A percentile compares a stretch with the other conserved stretches of the same genome.
These are phyloP conservation scores for Aplysia californica DNA, from an alignment of 1,140 invertebrate species.

Conservation along the genomic window DNA sequence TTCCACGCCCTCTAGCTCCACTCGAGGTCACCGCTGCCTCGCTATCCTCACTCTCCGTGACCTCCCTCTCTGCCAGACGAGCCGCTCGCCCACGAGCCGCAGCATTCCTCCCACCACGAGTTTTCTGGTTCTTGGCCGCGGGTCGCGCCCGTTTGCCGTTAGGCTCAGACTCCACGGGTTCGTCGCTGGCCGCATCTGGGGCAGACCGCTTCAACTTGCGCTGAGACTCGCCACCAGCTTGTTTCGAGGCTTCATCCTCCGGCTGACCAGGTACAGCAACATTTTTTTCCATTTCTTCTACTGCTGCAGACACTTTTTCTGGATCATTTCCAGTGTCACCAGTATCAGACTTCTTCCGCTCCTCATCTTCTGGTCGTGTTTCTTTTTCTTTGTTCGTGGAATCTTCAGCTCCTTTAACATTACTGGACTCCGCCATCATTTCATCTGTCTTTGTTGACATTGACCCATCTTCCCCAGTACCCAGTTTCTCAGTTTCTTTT, in stretches of 20 bases:
- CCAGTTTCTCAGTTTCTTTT: too few relatives aligned
- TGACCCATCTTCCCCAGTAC: too few relatives aligned
- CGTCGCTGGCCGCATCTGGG: constrained; percentile 24
- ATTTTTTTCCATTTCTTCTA: constrained; percentile 30
- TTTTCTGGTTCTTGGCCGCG: constrained; percentile 5
- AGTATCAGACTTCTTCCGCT: too few relatives aligned
- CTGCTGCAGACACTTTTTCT: constrained; percentile 1
- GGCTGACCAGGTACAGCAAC: background rate
- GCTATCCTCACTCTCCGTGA: constrained; percentile 30
- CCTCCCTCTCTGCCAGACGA: background rate
- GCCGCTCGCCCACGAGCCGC: constrained; percentile 5
- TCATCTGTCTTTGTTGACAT: too few relatives aligned
- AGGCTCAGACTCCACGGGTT: constrained; percentile 20
- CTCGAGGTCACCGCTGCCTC: constrained; percentile 6
- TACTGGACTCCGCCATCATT: too few relatives aligned
- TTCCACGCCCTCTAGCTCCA: constrained; percentile 3
- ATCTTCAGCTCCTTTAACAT: too few relatives aligned
- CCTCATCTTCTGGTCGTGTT: too few relatives aligned
- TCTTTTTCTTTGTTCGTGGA: too few relatives aligned
- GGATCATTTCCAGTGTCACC: too few relatives aligned
- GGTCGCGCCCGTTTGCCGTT: constrained; percentile 36
- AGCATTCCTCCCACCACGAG: constrained; percentile 20
- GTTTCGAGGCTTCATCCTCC: constrained; percentile 18
- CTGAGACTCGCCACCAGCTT: background rate
- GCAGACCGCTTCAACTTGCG: constrained; percentile 28